Conservation (phyloP, 2,797 vertebrate species). For the Mallotus villosus region DNA sequence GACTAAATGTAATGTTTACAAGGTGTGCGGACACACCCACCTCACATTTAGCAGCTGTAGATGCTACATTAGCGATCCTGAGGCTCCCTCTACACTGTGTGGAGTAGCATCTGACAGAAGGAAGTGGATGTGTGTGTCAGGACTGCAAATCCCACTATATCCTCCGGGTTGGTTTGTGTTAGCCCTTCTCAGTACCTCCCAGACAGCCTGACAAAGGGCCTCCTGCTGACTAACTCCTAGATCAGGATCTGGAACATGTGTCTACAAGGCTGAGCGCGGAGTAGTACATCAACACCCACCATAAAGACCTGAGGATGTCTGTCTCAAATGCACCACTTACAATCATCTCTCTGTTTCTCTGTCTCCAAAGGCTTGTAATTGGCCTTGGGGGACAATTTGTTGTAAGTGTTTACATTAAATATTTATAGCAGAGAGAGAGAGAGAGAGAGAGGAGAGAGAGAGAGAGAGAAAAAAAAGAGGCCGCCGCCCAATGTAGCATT, state of each 20-base stretch:
- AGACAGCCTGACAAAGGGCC: background rate
- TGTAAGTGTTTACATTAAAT: conserved; percentile 74
- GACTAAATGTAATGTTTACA: background rate
- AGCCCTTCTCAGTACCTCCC: no score
- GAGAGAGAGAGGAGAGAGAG: no score
- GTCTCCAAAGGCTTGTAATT: conserved; percentile 58
- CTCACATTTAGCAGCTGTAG: conserved; percentile 49
- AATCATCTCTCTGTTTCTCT: conserved; percentile 19
- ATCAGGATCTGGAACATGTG: background rate
- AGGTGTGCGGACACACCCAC: background rate
- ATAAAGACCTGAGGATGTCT: background rate
- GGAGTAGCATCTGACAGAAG: background rate
- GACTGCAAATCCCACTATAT: conserved; percentile 1
- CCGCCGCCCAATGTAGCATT: conserved; percentile 45
- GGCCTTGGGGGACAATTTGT: conserved; percentile 70
- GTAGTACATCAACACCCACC: background rate
- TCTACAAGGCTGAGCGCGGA: no score
- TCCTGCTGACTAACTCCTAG: background rate
- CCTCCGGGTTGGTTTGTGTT: background rate
- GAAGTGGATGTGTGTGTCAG: conserved; percentile 13
- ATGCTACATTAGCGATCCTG: conserved; percentile 21
- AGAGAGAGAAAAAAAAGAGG: conserved; percentile 45
- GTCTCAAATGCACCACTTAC: conserved; percentile 20
- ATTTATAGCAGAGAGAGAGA: conserved; percentile 62
- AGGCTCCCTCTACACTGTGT: background rate